Percentiles rank a stretch among this genome's conserved stretches.
Evolutionary conservation across 2,113 vertebrate species (phyloP).

Genomic region (Fregata magnificens): DNA sequence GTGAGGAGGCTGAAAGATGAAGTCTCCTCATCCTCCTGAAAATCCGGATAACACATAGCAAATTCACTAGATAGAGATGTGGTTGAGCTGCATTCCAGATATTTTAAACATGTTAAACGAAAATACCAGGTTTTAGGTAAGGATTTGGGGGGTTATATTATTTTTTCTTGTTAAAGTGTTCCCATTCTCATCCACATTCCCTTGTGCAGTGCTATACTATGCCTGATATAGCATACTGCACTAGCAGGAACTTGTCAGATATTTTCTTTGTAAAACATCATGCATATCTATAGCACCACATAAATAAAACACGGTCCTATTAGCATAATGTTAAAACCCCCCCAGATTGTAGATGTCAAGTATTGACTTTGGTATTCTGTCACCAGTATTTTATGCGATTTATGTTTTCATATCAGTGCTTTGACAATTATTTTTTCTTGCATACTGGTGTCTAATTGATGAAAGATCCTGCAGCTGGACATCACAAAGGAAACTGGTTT

Average conservation of each 20-base stretch:
- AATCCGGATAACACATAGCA: background rate
- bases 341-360: background rate
- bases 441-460: background rate
- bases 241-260: background rate
- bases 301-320: background rate
- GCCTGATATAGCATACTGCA: background rate
- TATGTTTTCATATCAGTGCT: background rate
- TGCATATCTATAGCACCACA: background rate
- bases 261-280: background rate
- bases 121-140: background rate
- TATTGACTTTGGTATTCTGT: background rate
- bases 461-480: background rate
- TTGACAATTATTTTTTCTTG: background rate
- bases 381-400: background rate
- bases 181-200: background rate
- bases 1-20: background rate
- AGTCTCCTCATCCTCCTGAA: background rate
- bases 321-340: background rate
- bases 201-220: background rate
- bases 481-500: background rate
- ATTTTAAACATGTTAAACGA: background rate
- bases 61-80: background rate
- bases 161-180: background rate
- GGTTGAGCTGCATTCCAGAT: background rate
- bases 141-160: background rate